These are phyloP conservation scores for Sebastes vulpes DNA, from an alignment of 2,797 vertebrate species.

Conservation along the genomic window DNA sequence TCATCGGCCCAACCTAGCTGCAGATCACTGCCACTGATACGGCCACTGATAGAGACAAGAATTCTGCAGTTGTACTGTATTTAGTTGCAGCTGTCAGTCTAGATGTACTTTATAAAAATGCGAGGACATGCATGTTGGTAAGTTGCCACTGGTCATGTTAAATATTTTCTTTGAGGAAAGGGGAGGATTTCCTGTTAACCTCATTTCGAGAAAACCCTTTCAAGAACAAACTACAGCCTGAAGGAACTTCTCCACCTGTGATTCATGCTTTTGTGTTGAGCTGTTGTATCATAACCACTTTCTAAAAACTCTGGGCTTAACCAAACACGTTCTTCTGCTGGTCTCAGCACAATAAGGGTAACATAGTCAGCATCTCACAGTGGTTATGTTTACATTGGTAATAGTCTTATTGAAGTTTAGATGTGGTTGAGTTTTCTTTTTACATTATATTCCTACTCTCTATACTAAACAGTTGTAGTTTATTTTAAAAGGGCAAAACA, in stretches of 20 bases:
- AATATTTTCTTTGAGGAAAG: conserved; percentile 4
- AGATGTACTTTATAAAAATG: background rate
- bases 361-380: conserved; percentile 18
- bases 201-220: background rate
- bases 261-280: conserved; percentile 25
- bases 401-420: background rate
- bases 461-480: background rate
- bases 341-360: conserved; percentile 14
- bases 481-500: background rate
- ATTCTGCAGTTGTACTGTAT: background rate
- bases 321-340: conserved; percentile 20
- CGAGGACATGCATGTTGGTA: background rate
- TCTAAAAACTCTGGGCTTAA: conserved; percentile 19
- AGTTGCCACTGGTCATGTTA: background rate
- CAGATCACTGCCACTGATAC: background rate
- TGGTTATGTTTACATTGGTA: conserved; percentile 4
- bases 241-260: background rate
- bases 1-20: background rate
- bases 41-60: no score
- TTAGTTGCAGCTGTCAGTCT: background rate
- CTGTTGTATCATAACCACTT: conserved; percentile 15
- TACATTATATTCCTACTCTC: background rate
- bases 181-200: background rate
- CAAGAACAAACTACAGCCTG: conserved; percentile 10
- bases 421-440: background rate